Evolutionary conservation across 1,140 invertebrate genomes (phyloP).

Genomic region (Leptinotarsa defecta): DNA sequence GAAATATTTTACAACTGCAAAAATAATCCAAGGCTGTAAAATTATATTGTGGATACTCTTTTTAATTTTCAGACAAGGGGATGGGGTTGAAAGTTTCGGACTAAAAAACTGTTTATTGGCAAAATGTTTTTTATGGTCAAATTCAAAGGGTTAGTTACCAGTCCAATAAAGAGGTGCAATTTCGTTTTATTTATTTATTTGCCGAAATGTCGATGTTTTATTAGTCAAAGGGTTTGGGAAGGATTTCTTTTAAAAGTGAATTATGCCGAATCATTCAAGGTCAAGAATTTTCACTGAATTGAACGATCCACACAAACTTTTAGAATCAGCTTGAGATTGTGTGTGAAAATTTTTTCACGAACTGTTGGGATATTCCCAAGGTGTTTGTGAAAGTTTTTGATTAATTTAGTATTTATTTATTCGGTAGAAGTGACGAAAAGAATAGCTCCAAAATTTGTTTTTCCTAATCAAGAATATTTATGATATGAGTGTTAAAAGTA

Average conservation of each 20-base stretch:
- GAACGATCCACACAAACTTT: too few relatives aligned
- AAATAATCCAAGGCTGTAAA: slow-evolving; percentile 2
- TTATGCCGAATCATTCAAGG: too few relatives aligned
- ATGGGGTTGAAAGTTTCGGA: not conserved
- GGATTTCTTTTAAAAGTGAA: not conserved
- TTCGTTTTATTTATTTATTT: slow-evolving; percentile 1
- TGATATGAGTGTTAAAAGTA: too few relatives aligned
- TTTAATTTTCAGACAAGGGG: not conserved
- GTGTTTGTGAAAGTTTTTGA: too few relatives aligned
- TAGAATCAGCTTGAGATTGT: too few relatives aligned
- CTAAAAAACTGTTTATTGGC: not conserved
- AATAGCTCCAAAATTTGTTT: too few relatives aligned
- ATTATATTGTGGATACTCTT: not conserved
- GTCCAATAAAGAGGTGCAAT: slow-evolving; percentile 2
- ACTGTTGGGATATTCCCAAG: too few relatives aligned
- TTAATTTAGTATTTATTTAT: too few relatives aligned
- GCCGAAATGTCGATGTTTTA: not conserved
- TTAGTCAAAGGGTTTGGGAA: not conserved
- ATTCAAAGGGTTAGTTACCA: not conserved
- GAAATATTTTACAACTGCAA: slow-evolving; percentile 8
- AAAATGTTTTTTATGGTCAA: not conserved
- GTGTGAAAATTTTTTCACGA: too few relatives aligned
- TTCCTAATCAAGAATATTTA: too few relatives aligned
- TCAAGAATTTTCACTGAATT: too few relatives aligned
- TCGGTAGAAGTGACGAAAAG: too few relatives aligned